A percentile compares a stretch with the other conserved stretches of the same genome.
These are phyloP conservation scores for Gortyna flavago DNA, from an alignment of 2,888 invertebrate species.

Conservation along the genomic window DNA sequence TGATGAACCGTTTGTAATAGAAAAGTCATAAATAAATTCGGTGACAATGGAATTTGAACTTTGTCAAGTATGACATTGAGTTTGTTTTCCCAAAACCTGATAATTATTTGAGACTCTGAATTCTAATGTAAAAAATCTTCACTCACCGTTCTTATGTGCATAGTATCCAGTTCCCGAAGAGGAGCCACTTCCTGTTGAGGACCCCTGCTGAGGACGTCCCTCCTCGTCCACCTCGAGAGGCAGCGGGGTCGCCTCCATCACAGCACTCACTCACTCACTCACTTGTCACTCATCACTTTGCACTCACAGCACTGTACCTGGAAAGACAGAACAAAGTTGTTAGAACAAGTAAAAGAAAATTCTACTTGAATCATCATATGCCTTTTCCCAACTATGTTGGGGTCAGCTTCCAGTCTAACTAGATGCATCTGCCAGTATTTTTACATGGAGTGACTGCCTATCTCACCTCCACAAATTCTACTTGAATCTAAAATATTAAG, in stretches of 20 bases:
- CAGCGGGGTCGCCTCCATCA: conserved; percentile 82
- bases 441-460: too few relatives aligned
- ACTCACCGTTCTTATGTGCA: conserved; percentile 86
- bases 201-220: conserved; percentile 82
- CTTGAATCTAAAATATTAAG: too few relatives aligned
- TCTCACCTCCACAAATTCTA: too few relatives aligned
- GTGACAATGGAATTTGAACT: too few relatives aligned
- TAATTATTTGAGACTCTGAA: not conserved
- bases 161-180: conserved; percentile 87
- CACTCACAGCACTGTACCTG: conserved; percentile 71
- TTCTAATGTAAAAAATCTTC: not conserved
- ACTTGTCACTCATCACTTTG: conserved; percentile 66
- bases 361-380: too few relatives aligned
- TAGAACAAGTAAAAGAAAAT: not conserved
- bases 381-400: too few relatives aligned
- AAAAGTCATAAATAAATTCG: too few relatives aligned
- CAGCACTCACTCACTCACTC: conserved; percentile 64
- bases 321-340: conserved; percentile 34
- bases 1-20: too few relatives aligned
- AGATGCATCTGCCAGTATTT: too few relatives aligned
- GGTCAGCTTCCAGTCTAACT: too few relatives aligned
- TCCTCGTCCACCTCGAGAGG: conserved; percentile 84
- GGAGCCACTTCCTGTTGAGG: conserved; percentile 86
- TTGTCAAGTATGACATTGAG: too few relatives aligned
- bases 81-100: too few relatives aligned